Evolutionary conservation across 2,888 invertebrate genomes (phyloP), one percentile per base, ranked within the genome.

Genomic region (Diadromus collaris): DNA sequence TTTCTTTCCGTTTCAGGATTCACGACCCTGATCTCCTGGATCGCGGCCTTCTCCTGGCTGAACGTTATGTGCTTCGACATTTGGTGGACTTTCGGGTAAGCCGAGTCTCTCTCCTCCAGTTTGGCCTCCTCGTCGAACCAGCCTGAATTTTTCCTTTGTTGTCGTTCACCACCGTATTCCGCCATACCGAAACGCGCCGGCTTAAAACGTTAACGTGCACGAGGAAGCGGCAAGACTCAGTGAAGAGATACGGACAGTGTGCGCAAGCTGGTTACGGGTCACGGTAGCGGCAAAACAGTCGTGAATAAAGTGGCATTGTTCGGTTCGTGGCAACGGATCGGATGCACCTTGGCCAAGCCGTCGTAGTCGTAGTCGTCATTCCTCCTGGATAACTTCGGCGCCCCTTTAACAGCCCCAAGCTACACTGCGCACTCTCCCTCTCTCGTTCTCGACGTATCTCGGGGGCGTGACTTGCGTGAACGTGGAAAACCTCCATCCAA

Each of bases 1-100:
- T 81, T 48, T 48, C n/a, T 5, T 9, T 56, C 29, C n/a, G 2
- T 93, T 92, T 38, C 92, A 95, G 96, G 94, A 79, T 95, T 94
- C 88, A 91, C 92, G 65, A 93, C 94, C 85, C 93, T 95, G 88
- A 95, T 95, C 88, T 93, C 93, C 76, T 94, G 95, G 87, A 92
- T 95, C 87, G 93, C 95, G 10, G 93, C 95, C 65, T 96, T 96
- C 89, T 93, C 93, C 69, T 96, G 96, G 96, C 93, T 95, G 87
- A 95, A 95, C 91, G 94, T 95, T 88, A 95, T 95, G 93, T 95
- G 95, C 89, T 94, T 95, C 91, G 96, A 96, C 92, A 95, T 96
- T 90, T 96, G 95, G 95, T 94, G 94, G 93, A 95, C 95, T 85
- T 95, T 96, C 90, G 95, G 95, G 96, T 95, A 91, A 93, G 94